These are phyloP conservation scores for Smittia sp. DNA, from an alignment of 2,888 invertebrate species.

Conservation along the genomic window DNA sequence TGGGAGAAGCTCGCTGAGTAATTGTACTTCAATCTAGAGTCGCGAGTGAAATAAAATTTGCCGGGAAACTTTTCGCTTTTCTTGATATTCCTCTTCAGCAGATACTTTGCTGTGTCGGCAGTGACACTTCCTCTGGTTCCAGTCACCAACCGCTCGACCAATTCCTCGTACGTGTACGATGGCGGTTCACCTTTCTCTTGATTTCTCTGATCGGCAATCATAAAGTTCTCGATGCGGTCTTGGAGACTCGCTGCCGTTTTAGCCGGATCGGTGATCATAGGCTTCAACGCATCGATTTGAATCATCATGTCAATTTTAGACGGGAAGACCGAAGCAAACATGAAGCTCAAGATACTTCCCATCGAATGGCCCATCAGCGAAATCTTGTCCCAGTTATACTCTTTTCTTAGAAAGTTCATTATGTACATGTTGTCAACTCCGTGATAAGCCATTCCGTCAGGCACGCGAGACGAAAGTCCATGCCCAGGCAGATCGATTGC, in stretches of 20 bases:
- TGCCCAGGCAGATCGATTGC: conserved; percentile 71
- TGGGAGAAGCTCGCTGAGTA: conserved; percentile 56
- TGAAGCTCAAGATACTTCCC: conserved; percentile 58
- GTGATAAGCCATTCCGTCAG: conserved; percentile 57
- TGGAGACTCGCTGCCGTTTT: conserved; percentile 51
- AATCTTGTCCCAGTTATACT: conserved; percentile 68
- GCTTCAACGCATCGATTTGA: conserved; percentile 50
- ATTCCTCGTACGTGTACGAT: conserved; percentile 61
- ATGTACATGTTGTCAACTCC: conserved; percentile 53
- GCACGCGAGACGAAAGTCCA: conserved; percentile 67
- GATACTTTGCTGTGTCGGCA: conserved; percentile 57
- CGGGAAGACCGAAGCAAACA: conserved; percentile 53
- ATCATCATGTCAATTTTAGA: conserved; percentile 50
- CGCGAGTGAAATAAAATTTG: conserved; percentile 62
- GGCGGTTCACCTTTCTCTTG: conserved; percentile 58
- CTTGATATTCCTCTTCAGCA: conserved; percentile 60
- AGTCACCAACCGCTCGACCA: conserved; percentile 54
- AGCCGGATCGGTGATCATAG: conserved; percentile 48
- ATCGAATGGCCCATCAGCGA: conserved; percentile 69
- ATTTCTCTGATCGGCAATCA: conserved; percentile 54
- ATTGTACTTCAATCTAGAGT: conserved; percentile 59
- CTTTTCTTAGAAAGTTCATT: conserved; percentile 60
- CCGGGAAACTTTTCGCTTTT: conserved; percentile 59
- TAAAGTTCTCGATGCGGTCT: conserved; percentile 53
- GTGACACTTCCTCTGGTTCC: conserved; percentile 61